Conservation (phyloP, 2,888 invertebrate genomes). For the Pteria penguin region DNA sequence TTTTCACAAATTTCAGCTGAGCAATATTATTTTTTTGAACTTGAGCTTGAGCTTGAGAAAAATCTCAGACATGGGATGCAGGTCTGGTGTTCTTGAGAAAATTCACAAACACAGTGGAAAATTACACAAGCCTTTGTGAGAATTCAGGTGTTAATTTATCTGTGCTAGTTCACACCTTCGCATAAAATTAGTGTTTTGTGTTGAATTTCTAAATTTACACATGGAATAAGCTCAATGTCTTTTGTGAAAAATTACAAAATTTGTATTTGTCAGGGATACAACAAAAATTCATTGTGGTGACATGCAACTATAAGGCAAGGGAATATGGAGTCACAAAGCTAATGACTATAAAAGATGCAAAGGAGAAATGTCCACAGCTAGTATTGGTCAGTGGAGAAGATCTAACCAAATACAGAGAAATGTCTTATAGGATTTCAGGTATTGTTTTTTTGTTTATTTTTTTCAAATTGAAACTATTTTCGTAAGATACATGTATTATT, state of each 20-base stretch:
- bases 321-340: constrained; percentile 88
- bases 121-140: too few species aligned
- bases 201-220: neutral
- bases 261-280: constrained; percentile 84
- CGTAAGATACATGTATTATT: too few species aligned
- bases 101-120: too few species aligned
- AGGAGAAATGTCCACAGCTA: constrained; percentile 87
- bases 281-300: constrained; percentile 91
- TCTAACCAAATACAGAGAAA: constrained; percentile 88
- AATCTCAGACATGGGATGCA: too few species aligned
- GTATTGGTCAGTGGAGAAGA: constrained; percentile 91
- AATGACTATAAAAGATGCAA: constrained; percentile 88
- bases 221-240: neutral
- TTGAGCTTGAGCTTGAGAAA: too few species aligned
- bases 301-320: constrained; percentile 91
- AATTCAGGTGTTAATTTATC: too few species aligned
- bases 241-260: neutral
- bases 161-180: too few species aligned
- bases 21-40: too few species aligned
- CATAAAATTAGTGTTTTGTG: constrained; percentile 35
- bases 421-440: constrained; percentile 88
- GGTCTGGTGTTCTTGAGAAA: too few species aligned
- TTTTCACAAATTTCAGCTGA: too few species aligned
- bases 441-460: too few species aligned
- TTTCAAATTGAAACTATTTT: too few species aligned